Evolutionary conservation across 2,113 vertebrate genomes (phyloP), one percentile per base, ranked within the genome.

Genomic region (Lepisosteus osseus): DNA sequence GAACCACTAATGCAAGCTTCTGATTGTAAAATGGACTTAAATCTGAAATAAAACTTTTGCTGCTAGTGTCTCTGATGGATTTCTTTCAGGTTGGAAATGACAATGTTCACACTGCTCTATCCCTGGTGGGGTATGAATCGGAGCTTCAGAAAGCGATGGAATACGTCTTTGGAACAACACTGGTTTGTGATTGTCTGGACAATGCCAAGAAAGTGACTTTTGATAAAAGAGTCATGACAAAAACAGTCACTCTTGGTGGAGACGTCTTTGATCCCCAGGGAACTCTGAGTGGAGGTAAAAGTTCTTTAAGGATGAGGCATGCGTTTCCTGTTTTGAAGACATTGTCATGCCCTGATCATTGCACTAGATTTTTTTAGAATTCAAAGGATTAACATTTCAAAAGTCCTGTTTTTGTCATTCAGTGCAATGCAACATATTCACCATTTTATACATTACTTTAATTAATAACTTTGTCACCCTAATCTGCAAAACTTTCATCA

Each of bases 61-160:
- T 29, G 29, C 29, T 29, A 29, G 29, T 29, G 29, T 29, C 29
- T 29, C 57, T n/a, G 57, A 4, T 72, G 42, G 61, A 6, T 63
- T 40, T 65, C 0, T 67, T 57, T 44, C 77, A 99, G 97, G 95
- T 92, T 66, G 95, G 94, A 45, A 63, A 2, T 41, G 69, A 75
- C 71, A 95, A 94, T 4, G 89, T 92, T n/a, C 73, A 95, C 84
- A 80, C 95, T 11, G 95, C 97, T 72, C 85, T 99, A 86, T 92
- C 84, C 3, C 78, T 96, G 67, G 91, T 99, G 75, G 89, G 72
- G 0, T 99, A 96, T 6, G 89, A 95, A 8, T 67, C 87, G 7
- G 95, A 98, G 78, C 79, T 99, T 70, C 90, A 91, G n/a, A 98
- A 95, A 84, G 97, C 95, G 73, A 97, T 99, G 95, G 94, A 99